Conservation (phyloP, 2,113 vertebrate species). For the Ptilonorhynchus violaceus region DNA sequence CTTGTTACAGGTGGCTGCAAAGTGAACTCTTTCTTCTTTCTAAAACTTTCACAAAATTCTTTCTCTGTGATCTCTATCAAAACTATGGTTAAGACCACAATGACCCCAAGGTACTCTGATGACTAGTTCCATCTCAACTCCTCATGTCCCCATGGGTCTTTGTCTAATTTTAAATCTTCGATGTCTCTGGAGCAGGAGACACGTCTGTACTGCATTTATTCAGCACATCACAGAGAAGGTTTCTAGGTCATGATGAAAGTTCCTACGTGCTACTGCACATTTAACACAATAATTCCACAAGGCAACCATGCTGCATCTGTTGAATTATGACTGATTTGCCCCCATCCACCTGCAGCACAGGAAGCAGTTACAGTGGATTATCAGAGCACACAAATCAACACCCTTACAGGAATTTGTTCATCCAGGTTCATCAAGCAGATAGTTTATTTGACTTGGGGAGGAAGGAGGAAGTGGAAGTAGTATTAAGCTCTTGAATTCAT, state of each 20-base stretch:
- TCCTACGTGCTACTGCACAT: background rate
- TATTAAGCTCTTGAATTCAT: background rate
- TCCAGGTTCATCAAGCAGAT: background rate
- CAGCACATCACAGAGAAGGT: background rate
- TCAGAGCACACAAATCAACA: background rate
- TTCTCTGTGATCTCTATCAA: background rate
- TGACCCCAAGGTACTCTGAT: background rate
- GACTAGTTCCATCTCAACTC: background rate
- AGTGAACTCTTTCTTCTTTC: background rate
- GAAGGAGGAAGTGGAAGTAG: background rate
- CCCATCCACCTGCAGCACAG: background rate
- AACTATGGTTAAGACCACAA: background rate
- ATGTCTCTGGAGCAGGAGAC: background rate
- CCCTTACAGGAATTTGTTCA: background rate
- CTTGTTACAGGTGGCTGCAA: background rate
- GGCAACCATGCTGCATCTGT: background rate
- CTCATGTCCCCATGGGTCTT: background rate
- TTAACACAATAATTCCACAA: background rate
- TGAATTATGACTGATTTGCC: background rate
- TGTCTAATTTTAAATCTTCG: background rate
- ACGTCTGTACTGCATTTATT: background rate
- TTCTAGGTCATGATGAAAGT: background rate
- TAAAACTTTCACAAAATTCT: background rate
- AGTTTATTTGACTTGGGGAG: background rate
- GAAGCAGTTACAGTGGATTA: background rate